Conservation (phyloP, 2,113 vertebrate species). For the Oxygymnocypris stewartii region DNA sequence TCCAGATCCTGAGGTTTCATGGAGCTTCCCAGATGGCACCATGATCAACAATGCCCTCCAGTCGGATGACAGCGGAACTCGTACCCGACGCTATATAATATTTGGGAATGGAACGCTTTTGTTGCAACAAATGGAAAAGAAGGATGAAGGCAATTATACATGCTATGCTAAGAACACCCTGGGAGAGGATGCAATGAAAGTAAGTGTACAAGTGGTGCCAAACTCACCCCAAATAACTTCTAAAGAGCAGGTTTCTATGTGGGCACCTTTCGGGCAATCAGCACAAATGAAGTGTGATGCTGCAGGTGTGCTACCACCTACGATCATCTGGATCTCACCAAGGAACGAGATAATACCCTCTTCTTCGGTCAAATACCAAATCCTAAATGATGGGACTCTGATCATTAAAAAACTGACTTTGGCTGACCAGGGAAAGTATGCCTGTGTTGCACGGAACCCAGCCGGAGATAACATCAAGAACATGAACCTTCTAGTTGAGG, state of each 20-base stretch:
- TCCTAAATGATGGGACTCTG: constrained; percentile 67
- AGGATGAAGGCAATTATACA: constrained; percentile 79
- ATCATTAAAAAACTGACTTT: constrained; percentile 69
- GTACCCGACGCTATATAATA: constrained; percentile 72
- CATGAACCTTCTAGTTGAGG: constrained; percentile 68
- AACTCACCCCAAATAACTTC: constrained; percentile 67
- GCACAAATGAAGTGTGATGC: constrained; percentile 70
- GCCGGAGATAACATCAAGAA: constrained; percentile 75
- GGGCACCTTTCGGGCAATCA: constrained; percentile 64
- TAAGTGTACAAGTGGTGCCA: constrained; percentile 70
- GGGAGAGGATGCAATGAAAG: constrained; percentile 76
- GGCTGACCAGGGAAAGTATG: constrained; percentile 74
- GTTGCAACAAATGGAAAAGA: constrained; percentile 75
- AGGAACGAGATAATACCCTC: constrained; percentile 67
- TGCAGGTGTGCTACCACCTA: constrained; percentile 69
- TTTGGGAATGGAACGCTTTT: constrained; percentile 79
- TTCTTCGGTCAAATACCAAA: constrained; percentile 65
- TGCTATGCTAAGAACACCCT: constrained; percentile 78
- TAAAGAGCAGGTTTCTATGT: constrained; percentile 64
- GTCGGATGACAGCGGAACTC: constrained; percentile 73
- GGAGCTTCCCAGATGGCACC: constrained; percentile 80
- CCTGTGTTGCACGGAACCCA: constrained; percentile 73
- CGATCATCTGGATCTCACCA: constrained; percentile 76
- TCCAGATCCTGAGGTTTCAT: constrained; percentile 77
- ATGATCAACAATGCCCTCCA: constrained; percentile 77